A percentile compares a stretch with the other conserved stretches of the same genome.
Conservation (phyloP, 2,888 invertebrate genomes). For the Tineola bisselliella region DNA sequence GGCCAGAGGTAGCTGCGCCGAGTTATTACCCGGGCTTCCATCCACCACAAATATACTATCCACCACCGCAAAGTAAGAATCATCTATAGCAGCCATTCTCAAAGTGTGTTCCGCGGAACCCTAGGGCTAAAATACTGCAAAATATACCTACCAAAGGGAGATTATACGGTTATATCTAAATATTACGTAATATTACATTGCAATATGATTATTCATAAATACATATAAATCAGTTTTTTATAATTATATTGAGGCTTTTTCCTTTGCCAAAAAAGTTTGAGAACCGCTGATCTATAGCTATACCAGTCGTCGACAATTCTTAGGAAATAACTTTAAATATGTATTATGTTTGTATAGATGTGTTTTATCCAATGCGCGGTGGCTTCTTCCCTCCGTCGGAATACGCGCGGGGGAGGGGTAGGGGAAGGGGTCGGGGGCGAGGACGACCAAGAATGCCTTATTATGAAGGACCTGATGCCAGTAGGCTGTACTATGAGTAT, state of each 20-base stretch:
- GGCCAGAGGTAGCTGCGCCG: neutral
- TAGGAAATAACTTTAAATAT: neutral
- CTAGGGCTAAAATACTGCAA: too few species aligned
- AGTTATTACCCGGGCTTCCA: constrained; percentile 32
- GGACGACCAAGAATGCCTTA: constrained; percentile 38
- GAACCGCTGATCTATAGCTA: too few species aligned
- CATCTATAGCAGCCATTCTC: too few species aligned
- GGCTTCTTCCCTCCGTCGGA: constrained; percentile 35
- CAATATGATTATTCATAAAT: too few species aligned
- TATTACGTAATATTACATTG: too few species aligned
- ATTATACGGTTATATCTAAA: too few species aligned
- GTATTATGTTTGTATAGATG: neutral
- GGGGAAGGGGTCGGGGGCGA: constrained; percentile 19
- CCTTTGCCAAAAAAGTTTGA: too few species aligned
- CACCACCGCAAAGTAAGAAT: constrained; percentile 51
- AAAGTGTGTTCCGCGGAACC: too few species aligned
- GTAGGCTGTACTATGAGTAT: constrained; percentile 48
- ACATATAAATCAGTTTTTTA: too few species aligned
- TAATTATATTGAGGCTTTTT: too few species aligned
- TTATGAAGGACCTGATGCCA: constrained; percentile 55
- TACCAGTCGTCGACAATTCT: too few species aligned
- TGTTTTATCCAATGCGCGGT: constrained; percentile 45
- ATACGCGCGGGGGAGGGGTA: constrained; percentile 25
- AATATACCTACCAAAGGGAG: too few species aligned
- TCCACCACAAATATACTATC: constrained; percentile 34